Evolutionary conservation across 2,888 invertebrate species (phyloP).

Genomic region (Glomeris marginata): DNA sequence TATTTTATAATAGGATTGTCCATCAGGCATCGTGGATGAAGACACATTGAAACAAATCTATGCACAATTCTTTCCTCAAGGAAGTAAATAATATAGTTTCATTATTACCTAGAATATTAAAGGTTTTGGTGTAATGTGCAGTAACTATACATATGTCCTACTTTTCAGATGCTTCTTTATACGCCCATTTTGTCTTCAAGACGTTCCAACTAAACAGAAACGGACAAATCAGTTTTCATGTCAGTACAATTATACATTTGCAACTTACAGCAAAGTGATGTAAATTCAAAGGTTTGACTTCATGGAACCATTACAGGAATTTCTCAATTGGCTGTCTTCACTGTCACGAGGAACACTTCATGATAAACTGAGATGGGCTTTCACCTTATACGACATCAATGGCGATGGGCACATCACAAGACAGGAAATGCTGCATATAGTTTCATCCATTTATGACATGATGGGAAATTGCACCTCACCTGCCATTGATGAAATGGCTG

Average conservation of each 20-base stretch:
- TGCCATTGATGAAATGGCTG: conserved; percentile 28
- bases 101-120: background rate
- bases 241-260: conserved; percentile 39
- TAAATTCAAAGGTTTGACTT: background rate
- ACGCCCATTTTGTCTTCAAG: conserved; percentile 98
- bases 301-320: conserved; percentile 48
- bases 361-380: conserved; percentile 91
- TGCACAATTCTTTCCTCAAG: conserved; percentile 95
- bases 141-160: conserved; percentile 4
- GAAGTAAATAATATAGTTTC: conserved; percentile 53
- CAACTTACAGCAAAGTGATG: background rate
- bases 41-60: conserved; percentile 97
- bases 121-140: background rate
- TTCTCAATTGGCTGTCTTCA: conserved; percentile 82
- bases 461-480: conserved; percentile 33
- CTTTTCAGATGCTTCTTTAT: conserved; percentile 74
- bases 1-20: conserved; percentile 65
- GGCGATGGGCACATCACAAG: conserved; percentile 91
- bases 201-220: conserved; percentile 95
- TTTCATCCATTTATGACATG: conserved; percentile 80
- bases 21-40: conserved; percentile 91
- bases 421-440: conserved; percentile 73
- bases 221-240: conserved; percentile 94
- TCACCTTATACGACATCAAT: conserved; percentile 89
- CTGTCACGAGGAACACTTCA: conserved; percentile 81